Evolutionary conservation across 2,797 vertebrate species (phyloP).

Genomic region (Chlorospingus flavigularis): DNA sequence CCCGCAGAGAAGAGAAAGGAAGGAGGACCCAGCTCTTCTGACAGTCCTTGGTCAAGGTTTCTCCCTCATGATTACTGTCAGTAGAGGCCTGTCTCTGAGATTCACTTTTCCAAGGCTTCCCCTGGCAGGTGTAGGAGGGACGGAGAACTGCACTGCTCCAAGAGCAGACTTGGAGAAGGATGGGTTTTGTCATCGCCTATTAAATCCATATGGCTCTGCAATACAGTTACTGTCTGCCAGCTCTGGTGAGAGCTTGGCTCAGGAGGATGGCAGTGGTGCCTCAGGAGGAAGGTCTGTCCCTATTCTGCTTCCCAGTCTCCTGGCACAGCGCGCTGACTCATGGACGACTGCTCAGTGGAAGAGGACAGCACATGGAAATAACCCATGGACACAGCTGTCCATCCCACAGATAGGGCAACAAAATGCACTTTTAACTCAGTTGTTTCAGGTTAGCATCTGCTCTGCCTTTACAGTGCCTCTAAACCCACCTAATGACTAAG

Average conservation of each 20-base stretch:
- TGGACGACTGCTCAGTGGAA: background rate
- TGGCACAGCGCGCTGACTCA: fast-evolving
- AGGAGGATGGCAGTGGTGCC: background rate
- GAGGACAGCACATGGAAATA: background rate
- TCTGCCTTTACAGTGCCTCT: background rate
- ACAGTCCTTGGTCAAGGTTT: background rate
- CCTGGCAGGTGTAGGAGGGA: background rate
- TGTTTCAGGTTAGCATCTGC: background rate
- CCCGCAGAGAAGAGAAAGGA: background rate
- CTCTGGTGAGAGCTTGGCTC: background rate
- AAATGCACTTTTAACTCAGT: background rate
- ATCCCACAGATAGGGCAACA: background rate
- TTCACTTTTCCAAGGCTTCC: background rate
- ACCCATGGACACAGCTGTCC: background rate
- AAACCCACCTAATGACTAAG: background rate
- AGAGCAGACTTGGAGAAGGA: background rate
- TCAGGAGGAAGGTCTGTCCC: background rate
- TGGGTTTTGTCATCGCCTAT: fast-evolving
- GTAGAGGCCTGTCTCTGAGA: fast-evolving
- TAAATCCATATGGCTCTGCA: background rate
- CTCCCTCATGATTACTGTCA: background rate
- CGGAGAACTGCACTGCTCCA: background rate
- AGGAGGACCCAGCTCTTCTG: background rate
- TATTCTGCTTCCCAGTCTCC: background rate
- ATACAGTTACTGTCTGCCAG: fast-evolving